These are phyloP conservation scores for Drosophila serrata DNA, from an alignment of 1,140 invertebrate genomes.

Conservation along the genomic window DNA sequence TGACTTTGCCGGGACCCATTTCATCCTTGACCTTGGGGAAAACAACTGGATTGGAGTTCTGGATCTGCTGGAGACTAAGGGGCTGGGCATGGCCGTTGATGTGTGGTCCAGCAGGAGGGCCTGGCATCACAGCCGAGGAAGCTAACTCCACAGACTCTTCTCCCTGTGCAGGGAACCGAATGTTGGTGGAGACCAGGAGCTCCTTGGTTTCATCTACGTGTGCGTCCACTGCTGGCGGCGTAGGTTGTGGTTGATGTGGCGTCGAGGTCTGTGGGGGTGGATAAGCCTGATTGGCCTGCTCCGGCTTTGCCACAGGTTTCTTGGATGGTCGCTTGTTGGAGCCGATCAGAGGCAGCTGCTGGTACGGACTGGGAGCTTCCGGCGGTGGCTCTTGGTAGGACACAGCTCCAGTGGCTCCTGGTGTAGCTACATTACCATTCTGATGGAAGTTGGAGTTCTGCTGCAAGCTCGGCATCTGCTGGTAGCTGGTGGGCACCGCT, in stretches of 20 bases:
- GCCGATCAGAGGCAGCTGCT: slow-evolving; percentile 74
- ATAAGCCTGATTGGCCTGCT: slow-evolving; percentile 4
- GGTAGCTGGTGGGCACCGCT: slow-evolving; percentile 37
- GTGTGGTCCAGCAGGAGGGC: slow-evolving; percentile 52
- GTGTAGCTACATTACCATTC: slow-evolving; percentile 45
- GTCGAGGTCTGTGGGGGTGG: slow-evolving; percentile 1
- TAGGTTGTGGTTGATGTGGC: slow-evolving; percentile 1
- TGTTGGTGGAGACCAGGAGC: slow-evolving; percentile 76
- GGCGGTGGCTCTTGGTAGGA: slow-evolving; percentile 64
- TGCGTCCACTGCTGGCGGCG: background rate
- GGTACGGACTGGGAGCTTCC: slow-evolving; percentile 73
- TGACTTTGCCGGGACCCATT: slow-evolving; percentile 2
- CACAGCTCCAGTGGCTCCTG: slow-evolving; percentile 15
- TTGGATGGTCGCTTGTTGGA: slow-evolving; percentile 55
- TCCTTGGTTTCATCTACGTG: slow-evolving; percentile 68
- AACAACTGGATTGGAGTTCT: slow-evolving; percentile 73
- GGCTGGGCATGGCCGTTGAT: slow-evolving; percentile 84
- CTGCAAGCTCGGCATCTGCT: slow-evolving; percentile 55
- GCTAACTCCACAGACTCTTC: slow-evolving; percentile 60
- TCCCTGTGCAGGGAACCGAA: slow-evolving; percentile 76
- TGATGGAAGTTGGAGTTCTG: slow-evolving; percentile 65
- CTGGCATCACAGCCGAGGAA: slow-evolving; percentile 35
- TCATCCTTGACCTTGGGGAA: slow-evolving; percentile 74
- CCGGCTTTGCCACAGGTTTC: slow-evolving; percentile 27
- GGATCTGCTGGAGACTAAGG: slow-evolving; percentile 72